Evolutionary conservation across 2,888 invertebrate species (phyloP).

Genomic region (Lissonota sp.): DNA sequence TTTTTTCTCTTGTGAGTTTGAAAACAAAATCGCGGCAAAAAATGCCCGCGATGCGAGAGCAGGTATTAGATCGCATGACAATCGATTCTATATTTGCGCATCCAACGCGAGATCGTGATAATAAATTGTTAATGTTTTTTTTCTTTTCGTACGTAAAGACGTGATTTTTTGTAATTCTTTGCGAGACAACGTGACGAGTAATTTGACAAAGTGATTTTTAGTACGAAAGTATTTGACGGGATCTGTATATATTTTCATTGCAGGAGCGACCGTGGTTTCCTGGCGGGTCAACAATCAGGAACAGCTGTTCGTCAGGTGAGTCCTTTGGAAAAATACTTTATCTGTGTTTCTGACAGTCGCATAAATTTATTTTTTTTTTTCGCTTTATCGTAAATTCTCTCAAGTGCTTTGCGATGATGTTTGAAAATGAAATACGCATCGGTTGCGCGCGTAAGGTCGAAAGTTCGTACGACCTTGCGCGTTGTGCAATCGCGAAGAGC

Average conservation of each 20-base stretch:
- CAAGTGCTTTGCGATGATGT: constrained; percentile 15
- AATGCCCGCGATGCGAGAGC: constrained; percentile 28
- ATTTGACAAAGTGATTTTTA: neutral
- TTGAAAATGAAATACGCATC: constrained; percentile 10
- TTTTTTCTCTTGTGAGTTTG: constrained; percentile 1
- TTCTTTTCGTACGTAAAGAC: too few species aligned
- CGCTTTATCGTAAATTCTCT: neutral
- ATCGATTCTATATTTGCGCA: constrained; percentile 4
- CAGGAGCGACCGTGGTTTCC: constrained; percentile 98
- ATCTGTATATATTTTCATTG: constrained; percentile 80
- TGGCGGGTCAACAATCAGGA: constrained; percentile 98
- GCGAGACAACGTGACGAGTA: neutral
- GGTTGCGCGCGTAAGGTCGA: constrained; percentile 40
- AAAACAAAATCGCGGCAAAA: constrained; percentile 1
- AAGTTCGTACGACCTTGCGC: constrained; percentile 43
- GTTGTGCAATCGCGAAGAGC: constrained; percentile 47
- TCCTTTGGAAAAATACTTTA: constrained; percentile 58
- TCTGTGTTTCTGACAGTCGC: too few species aligned
- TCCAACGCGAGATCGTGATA: neutral
- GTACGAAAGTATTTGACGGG: neutral
- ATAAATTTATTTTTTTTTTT: too few species aligned
- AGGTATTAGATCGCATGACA: constrained; percentile 5
- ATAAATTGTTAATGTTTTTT: too few species aligned
- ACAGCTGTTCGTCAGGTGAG: constrained; percentile 97
- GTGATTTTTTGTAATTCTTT: neutral